Conservation (phyloP, 1,140 invertebrate species). For the Watersipora subatra region DNA sequence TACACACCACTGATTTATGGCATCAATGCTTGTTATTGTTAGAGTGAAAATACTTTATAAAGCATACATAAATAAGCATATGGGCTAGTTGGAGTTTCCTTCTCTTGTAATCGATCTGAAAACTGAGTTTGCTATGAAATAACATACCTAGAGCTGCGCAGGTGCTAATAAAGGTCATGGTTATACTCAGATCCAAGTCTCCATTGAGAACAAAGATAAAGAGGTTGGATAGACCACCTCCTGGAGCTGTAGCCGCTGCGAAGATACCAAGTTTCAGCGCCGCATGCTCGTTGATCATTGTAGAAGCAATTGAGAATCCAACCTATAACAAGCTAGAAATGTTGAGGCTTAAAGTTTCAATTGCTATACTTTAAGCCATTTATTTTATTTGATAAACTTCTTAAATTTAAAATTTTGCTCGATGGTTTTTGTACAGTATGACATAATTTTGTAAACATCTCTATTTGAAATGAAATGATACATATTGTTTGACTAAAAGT, state of each 20-base stretch:
- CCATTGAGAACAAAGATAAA: conserved; percentile 42
- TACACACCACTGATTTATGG: not conserved
- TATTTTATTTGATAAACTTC: not conserved
- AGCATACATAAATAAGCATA: no score
- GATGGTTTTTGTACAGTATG: no score
- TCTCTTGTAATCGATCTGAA: not conserved
- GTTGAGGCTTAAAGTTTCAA: not conserved
- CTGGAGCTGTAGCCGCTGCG: conserved; percentile 38
- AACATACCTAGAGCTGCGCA: conserved; percentile 21
- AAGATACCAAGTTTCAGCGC: conserved; percentile 39
- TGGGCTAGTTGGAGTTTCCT: not conserved
- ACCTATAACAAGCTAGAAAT: not conserved
- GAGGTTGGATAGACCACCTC: conserved; percentile 41
- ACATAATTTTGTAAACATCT: no score
- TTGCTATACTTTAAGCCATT: not conserved
- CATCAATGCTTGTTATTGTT: not conserved
- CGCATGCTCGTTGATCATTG: conserved; percentile 12
- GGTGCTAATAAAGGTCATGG: conserved; percentile 36
- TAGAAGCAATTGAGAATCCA: not conserved
- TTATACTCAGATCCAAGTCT: conserved; percentile 40
- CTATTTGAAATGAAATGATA: not conserved
- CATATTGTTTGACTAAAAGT: no score
- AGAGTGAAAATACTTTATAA: no score
- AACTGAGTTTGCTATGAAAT: conserved; percentile 1
- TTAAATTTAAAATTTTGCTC: not conserved